Evolutionary conservation across 2,113 vertebrate species (phyloP).

Genomic region (Turdus rufiventris): DNA sequence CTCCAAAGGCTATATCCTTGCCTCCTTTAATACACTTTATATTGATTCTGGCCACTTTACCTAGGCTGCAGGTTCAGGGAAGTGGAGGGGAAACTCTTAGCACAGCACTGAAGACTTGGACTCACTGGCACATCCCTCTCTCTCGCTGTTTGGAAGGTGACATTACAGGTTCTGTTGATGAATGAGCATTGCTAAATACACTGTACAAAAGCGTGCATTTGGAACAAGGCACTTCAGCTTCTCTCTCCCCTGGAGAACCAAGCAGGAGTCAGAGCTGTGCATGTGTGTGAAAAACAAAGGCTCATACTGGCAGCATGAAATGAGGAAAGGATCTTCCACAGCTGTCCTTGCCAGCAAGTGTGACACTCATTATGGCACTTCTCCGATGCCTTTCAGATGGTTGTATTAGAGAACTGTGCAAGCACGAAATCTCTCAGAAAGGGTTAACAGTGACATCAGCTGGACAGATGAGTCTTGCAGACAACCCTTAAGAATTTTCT

Average conservation of each 20-base stretch:
- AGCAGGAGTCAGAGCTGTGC: neutral
- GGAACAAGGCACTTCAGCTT: neutral
- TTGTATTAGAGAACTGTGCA: neutral
- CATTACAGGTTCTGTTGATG: neutral
- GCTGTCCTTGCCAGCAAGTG: neutral
- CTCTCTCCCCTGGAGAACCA: neutral
- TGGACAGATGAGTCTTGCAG: neutral
- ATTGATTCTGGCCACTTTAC: neutral
- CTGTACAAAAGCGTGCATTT: neutral
- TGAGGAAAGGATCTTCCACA: neutral
- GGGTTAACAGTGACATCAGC: neutral
- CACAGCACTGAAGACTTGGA: neutral
- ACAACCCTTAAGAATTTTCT: neutral
- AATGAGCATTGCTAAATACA: neutral
- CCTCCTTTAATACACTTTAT: neutral
- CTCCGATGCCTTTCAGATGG: neutral
- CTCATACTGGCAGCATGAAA: fast-evolving
- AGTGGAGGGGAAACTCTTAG: neutral
- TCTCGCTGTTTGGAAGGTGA: neutral
- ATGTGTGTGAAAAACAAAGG: neutral
- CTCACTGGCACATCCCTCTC: neutral
- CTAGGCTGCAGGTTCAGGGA: neutral
- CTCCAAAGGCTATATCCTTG: neutral
- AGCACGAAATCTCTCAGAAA: neutral
- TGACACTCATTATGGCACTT: neutral